Evolutionary conservation across 1,140 invertebrate genomes (phyloP).

Genomic region (Pararge aegeria): DNA sequence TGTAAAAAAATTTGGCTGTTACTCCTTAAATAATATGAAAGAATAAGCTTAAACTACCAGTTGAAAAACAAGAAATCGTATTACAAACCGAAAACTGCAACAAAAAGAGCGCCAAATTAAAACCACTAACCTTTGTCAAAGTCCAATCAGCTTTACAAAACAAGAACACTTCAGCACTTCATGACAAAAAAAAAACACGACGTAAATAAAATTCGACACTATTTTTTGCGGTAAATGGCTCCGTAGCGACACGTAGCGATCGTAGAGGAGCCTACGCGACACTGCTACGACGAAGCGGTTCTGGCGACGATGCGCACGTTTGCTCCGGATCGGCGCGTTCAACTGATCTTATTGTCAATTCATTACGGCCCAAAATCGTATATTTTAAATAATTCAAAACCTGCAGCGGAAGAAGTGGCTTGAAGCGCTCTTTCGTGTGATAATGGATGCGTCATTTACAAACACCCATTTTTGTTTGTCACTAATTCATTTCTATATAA

Average conservation of each 20-base stretch:
- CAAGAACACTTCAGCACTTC: constrained; percentile 21
- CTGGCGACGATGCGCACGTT: constrained; percentile 31
- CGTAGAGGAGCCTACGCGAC: constrained; percentile 50
- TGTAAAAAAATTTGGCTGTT: too few relatives aligned
- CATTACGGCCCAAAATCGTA: constrained; percentile 31
- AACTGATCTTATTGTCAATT: constrained; percentile 35
- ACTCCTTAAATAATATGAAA: too few relatives aligned
- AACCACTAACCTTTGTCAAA: constrained; percentile 3
- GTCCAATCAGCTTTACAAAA: not conserved
- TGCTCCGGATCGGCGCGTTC: constrained; percentile 14
- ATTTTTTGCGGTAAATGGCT: constrained; percentile 3
- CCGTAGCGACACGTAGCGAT: constrained; percentile 54
- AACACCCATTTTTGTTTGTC: not conserved
- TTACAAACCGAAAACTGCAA: not conserved
- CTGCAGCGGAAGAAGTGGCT: not conserved
- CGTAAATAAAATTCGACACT: constrained; percentile 23
- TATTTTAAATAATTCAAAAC: constrained; percentile 6
- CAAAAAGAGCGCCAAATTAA: not conserved
- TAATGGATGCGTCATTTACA: not conserved
- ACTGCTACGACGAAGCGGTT: constrained; percentile 44
- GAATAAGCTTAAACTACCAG: too few relatives aligned
- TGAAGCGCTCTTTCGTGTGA: not conserved
- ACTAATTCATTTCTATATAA: too few relatives aligned
- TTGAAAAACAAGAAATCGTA: not conserved
- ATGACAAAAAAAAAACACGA: constrained; percentile 31